Evolutionary conservation across 2,888 invertebrate species (phyloP).

Genomic region (Caenorhabditis zanzibari): DNA sequence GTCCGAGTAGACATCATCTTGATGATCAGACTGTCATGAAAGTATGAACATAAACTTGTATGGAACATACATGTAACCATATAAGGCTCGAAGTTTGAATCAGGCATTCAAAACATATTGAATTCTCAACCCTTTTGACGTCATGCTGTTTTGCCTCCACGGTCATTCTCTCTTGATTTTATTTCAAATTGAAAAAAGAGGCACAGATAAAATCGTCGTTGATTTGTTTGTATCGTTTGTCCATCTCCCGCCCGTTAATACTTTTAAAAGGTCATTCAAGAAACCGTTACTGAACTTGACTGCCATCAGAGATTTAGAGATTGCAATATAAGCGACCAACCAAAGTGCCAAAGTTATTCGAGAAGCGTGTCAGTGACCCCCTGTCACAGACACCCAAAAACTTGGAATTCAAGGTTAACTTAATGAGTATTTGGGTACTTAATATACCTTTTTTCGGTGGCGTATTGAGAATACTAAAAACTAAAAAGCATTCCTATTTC

Average conservation of each 20-base stretch:
- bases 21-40: no score
- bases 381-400: slow-evolving; percentile 31
- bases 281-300: slow-evolving; percentile 39
- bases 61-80: no score
- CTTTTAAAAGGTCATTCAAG: slow-evolving; percentile 29
- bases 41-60: no score
- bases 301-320: slow-evolving; percentile 6
- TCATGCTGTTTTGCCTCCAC: background rate
- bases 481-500: slow-evolving; percentile 23
- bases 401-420: slow-evolving; percentile 51
- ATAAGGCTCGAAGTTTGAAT: no score
- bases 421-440: slow-evolving; percentile 14
- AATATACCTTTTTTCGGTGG: slow-evolving; percentile 5
- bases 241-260: background rate
- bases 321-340: background rate
- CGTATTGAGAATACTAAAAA: slow-evolving; percentile 5
- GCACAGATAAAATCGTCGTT: slow-evolving; percentile 38
- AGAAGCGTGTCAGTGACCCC: slow-evolving; percentile 49
- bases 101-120: no score
- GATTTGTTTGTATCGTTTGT: slow-evolving; percentile 57
- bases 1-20: no score
- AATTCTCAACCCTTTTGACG: background rate
- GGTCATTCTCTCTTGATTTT: slow-evolving; percentile 23
- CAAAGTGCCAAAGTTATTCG: slow-evolving; percentile 45
- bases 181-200: background rate